Evolutionary conservation across 2,888 invertebrate genomes (phyloP).

Genomic region (Mesochorus sp.): DNA sequence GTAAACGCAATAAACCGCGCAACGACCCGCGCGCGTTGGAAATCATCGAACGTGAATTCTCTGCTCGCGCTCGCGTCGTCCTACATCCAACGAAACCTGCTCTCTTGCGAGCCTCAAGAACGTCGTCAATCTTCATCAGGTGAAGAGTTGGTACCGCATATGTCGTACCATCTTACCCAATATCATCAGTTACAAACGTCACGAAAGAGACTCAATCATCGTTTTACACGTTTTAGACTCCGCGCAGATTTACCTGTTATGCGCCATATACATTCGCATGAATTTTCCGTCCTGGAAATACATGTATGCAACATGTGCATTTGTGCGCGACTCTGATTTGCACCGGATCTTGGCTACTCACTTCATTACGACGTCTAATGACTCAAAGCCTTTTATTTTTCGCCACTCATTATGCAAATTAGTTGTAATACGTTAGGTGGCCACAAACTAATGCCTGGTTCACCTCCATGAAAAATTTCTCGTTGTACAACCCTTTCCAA

Average conservation of each 20-base stretch:
- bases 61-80: conserved; percentile 40
- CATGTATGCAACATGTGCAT: no score
- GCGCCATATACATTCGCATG: background rate
- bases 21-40: conserved; percentile 11
- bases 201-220: conserved; percentile 26
- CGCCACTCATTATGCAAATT: background rate
- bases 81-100: conserved; percentile 57
- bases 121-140: conserved; percentile 15
- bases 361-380: background rate
- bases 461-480: background rate
- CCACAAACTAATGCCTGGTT: background rate
- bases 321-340: background rate
- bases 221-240: conserved; percentile 2
- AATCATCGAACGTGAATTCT: conserved; percentile 34
- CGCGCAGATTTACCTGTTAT: background rate
- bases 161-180: conserved; percentile 36
- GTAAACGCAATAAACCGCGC: background rate
- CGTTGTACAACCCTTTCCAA: no score
- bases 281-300: no score
- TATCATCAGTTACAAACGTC: conserved; percentile 29
- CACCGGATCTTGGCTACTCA: conserved; percentile 19
- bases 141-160: conserved; percentile 13
- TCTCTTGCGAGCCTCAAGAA: conserved; percentile 13
- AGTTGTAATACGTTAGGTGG: no score
- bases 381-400: background rate